Evolutionary conservation across 1,140 invertebrate genomes (phyloP).

Genomic region (Drosophila sp.): DNA sequence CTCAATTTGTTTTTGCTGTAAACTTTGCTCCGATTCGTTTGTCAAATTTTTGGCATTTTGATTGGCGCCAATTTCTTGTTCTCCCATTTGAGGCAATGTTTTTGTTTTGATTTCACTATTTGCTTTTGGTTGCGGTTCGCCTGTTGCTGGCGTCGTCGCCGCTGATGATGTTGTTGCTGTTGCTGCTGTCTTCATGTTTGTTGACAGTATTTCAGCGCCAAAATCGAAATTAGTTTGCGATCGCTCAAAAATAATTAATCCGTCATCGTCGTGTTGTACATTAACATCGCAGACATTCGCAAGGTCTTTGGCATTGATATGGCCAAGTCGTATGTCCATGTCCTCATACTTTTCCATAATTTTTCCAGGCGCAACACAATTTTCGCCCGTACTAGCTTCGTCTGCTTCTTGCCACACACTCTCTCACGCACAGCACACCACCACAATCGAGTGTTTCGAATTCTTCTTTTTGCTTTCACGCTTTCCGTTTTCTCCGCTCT

Average conservation of each 20-base stretch:
- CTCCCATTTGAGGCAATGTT: constrained; percentile 69
- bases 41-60: constrained; percentile 28
- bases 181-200: constrained; percentile 53
- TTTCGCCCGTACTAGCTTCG: constrained; percentile 28
- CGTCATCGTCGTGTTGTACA: constrained; percentile 17
- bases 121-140: constrained; percentile 69
- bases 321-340: constrained; percentile 63
- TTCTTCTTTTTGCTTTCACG: constrained; percentile 67
- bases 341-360: constrained; percentile 82
- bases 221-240: constrained; percentile 68
- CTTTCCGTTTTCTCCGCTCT: constrained; percentile 72
- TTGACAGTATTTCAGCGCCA: constrained; percentile 81
- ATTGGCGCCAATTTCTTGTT: constrained; percentile 74
- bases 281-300: constrained; percentile 50
- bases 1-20: constrained; percentile 17
- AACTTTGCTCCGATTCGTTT: constrained; percentile 6
- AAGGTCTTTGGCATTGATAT: constrained; percentile 67
- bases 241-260: constrained; percentile 21
- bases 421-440: constrained; percentile 36
- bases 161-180: constrained; percentile 30
- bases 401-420: constrained; percentile 37
- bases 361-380: constrained; percentile 55
- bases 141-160: constrained; percentile 49
- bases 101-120: constrained; percentile 80
- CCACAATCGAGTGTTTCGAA: constrained; percentile 35